Conservation (phyloP, 2,113 vertebrate species). For the Pomatostomus ruficeps region DNA sequence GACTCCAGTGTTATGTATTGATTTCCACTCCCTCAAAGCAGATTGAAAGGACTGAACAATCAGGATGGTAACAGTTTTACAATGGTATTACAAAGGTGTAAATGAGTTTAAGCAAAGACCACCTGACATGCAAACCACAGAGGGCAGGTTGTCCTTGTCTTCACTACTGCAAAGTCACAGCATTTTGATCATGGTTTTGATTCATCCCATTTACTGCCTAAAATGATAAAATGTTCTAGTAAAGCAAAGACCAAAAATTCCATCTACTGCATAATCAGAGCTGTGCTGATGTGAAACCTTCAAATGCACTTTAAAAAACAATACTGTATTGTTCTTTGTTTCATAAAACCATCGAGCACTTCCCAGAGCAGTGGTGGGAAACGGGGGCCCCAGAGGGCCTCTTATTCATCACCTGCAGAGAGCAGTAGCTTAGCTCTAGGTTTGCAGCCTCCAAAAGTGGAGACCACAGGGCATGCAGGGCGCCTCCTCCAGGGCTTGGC, state of each 20-base stretch:
- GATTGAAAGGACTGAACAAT: background rate
- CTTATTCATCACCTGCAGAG: background rate
- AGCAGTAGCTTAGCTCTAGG: background rate
- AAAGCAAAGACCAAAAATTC: background rate
- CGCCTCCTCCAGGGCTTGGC: background rate
- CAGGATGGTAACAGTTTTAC: background rate
- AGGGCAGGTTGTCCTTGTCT: background rate
- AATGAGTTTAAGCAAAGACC: background rate
- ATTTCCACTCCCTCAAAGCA: background rate
- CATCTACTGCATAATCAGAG: background rate
- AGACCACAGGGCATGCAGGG: background rate
- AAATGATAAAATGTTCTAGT: background rate
- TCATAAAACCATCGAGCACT: background rate
- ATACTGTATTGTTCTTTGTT: background rate
- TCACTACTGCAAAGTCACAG: constrained; percentile 2
- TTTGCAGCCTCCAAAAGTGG: background rate
- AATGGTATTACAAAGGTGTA: background rate
- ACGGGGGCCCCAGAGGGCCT: too few relatives aligned
- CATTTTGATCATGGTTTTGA: background rate
- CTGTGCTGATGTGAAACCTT: background rate
- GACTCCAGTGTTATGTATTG: background rate
- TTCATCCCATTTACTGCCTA: background rate
- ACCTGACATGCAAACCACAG: fast-evolving
- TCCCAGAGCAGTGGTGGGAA: background rate
- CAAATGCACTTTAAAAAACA: background rate